These are phyloP conservation scores for Trichomalopsis sarcophagae DNA, from an alignment of 1,140 invertebrate genomes.

Conservation along the genomic window DNA sequence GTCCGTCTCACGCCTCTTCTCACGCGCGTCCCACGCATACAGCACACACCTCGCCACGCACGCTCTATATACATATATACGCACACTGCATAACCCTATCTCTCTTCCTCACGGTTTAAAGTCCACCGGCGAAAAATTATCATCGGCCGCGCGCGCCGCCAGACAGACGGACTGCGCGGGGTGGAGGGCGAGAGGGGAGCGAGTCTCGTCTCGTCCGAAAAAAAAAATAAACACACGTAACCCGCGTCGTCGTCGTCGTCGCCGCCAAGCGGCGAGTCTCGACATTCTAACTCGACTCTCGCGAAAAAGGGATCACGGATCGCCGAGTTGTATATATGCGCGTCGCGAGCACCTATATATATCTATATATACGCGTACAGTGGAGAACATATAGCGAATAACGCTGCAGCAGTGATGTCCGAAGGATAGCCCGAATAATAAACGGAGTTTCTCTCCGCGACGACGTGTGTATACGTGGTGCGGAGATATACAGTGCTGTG, in stretches of 20 bases:
- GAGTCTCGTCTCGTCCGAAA: background rate
- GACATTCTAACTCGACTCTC: background rate
- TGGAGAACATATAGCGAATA: background rate
- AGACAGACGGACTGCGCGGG: background rate
- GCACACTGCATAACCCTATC: background rate
- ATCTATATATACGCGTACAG: background rate
- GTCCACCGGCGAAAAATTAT: constrained; percentile 46
- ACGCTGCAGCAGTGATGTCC: background rate
- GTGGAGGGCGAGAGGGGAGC: background rate
- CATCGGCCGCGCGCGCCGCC: constrained; percentile 13
- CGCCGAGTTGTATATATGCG: background rate
- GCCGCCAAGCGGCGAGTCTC: background rate
- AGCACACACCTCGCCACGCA: background rate
- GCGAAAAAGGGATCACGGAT: background rate
- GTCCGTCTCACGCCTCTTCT: too few species aligned
- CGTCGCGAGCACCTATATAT: background rate
- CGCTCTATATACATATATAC: background rate
- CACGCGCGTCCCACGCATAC: background rate
- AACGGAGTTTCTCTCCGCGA: background rate
- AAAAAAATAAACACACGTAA: constrained; percentile 22
- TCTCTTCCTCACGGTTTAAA: constrained; percentile 28
- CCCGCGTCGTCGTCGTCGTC: background rate
- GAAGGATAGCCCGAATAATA: background rate
- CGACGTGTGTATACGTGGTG: background rate
- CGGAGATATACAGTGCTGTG: background rate